A percentile compares a stretch with the other conserved stretches of the same genome.
phyloP scores from a whole-genome alignment of 2,113 vertebrate species.

The Phycodurus eques region DNA sequence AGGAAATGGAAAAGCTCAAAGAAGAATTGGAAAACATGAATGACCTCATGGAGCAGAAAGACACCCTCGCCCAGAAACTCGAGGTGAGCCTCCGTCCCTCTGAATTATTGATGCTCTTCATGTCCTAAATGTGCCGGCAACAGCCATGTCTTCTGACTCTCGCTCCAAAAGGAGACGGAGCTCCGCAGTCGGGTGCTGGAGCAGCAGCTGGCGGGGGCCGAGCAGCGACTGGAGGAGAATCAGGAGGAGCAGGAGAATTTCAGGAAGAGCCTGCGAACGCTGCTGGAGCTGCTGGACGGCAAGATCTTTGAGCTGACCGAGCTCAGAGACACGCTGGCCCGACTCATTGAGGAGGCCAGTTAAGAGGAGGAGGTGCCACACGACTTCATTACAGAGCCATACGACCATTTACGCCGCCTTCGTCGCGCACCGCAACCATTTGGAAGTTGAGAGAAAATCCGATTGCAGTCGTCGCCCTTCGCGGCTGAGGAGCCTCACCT shows the following conservation, averaged over 20 bases:
- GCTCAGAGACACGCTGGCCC: conserved; percentile 93
- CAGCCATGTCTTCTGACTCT: conserved; percentile 21
- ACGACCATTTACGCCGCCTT: conserved; percentile 36
- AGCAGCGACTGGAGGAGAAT: conserved; percentile 94
- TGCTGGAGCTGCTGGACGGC: conserved; percentile 96
- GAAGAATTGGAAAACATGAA: conserved; percentile 95
- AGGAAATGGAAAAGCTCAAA: conserved; percentile 97
- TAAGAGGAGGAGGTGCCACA: conserved; percentile 71
- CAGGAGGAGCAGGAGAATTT: conserved; percentile 96
- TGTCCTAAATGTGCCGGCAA: not conserved
- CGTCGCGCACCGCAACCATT: conserved; percentile 11
- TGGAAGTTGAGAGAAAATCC: conserved; percentile 36
- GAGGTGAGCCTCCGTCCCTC: conserved; percentile 73
- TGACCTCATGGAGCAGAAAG: conserved; percentile 92
- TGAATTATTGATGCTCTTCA: not conserved
- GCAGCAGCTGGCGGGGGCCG: conserved; percentile 88
- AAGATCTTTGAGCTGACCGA: conserved; percentile 99
- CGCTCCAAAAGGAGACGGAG: conserved; percentile 86
- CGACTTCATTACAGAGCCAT: conserved; percentile 61
- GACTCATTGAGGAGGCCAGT: conserved; percentile 94
- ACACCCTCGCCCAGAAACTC: conserved; percentile 89
- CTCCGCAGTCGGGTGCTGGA: conserved; percentile 90
- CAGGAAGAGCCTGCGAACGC: conserved; percentile 95
- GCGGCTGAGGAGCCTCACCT: not conserved
- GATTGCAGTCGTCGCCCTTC: conserved; percentile 27